These are phyloP conservation scores for Trichogramma evanescens DNA, from an alignment of 2,888 invertebrate genomes.

Conservation along the genomic window DNA sequence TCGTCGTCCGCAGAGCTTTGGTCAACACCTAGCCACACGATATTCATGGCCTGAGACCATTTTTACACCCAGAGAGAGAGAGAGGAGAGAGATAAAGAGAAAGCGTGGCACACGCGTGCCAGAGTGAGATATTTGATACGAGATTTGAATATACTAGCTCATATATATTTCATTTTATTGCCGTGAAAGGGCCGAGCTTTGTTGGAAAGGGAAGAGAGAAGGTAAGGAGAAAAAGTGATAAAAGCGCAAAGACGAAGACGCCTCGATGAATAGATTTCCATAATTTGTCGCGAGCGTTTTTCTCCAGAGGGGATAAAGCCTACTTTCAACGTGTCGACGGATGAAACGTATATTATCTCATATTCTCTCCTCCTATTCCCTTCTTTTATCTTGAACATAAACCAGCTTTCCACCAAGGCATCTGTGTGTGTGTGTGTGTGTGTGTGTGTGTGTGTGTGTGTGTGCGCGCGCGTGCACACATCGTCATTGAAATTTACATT, in stretches of 20 bases:
- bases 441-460: too few relatives aligned
- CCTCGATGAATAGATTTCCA: constrained; percentile 31
- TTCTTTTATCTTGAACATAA: neutral
- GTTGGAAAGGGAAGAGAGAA: neutral
- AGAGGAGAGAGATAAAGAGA: too few relatives aligned
- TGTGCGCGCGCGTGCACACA: too few relatives aligned
- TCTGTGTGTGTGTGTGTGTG: too few relatives aligned
- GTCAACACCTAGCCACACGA: constrained; percentile 38
- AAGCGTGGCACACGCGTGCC: constrained; percentile 32
- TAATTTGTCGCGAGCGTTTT: constrained; percentile 15
- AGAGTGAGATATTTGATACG: constrained; percentile 41
- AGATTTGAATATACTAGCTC: constrained; percentile 45
- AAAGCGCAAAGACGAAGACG: constrained; percentile 11
- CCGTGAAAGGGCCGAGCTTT: constrained; percentile 5
- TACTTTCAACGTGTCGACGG: neutral
- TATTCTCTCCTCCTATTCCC: neutral
- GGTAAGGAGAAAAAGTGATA: constrained; percentile 24
- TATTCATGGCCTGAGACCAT: constrained; percentile 47
- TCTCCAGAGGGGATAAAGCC: constrained; percentile 4
- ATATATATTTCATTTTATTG: constrained; percentile 42
- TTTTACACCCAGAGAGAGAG: constrained; percentile 27
- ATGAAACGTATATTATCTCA: neutral
- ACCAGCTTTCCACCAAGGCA: too few relatives aligned
- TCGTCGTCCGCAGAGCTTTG: neutral
- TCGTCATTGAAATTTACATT: too few relatives aligned